Evolutionary conservation across 2,113 vertebrate species (phyloP).

Genomic region (Vicugna pacos): DNA sequence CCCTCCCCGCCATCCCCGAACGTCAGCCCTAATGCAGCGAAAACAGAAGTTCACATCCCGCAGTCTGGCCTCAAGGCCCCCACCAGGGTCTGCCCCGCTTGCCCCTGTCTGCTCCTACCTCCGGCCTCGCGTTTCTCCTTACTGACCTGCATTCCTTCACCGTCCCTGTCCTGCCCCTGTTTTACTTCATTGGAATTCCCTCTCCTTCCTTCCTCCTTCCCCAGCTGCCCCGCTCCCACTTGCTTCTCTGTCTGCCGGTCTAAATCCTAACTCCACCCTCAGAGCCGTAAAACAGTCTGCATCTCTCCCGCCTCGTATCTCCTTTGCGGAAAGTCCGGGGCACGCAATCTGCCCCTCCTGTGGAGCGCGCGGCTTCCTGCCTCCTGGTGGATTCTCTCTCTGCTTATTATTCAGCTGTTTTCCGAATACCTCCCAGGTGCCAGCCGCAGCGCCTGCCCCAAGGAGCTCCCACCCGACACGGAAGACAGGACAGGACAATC

Average conservation of each 20-base stretch:
- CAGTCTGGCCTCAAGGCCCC: neutral
- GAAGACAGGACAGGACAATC: neutral
- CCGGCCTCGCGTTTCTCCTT: neutral
- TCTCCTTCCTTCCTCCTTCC: neutral
- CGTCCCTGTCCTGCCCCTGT: neutral
- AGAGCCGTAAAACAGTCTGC: neutral
- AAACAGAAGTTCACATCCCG: neutral
- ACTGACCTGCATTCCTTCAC: neutral
- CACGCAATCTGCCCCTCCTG: neutral
- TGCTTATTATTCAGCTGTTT: neutral
- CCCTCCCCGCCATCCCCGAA: neutral
- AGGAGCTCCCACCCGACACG: neutral
- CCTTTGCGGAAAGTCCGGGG: neutral
- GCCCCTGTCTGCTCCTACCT: neutral
- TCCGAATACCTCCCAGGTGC: neutral
- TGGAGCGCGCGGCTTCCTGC: fast-evolving
- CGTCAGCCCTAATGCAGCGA: neutral
- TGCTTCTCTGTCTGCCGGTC: neutral
- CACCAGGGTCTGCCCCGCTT: neutral
- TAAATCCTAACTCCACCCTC: neutral
- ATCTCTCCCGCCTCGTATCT: neutral
- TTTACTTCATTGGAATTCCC: neutral
- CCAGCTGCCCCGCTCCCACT: too few species aligned
- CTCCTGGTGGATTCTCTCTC: neutral
- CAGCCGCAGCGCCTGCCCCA: neutral